Base-by-base conservation (phyloP, 2,113 vertebrate genomes). In the Morone saxatilis region DNA sequence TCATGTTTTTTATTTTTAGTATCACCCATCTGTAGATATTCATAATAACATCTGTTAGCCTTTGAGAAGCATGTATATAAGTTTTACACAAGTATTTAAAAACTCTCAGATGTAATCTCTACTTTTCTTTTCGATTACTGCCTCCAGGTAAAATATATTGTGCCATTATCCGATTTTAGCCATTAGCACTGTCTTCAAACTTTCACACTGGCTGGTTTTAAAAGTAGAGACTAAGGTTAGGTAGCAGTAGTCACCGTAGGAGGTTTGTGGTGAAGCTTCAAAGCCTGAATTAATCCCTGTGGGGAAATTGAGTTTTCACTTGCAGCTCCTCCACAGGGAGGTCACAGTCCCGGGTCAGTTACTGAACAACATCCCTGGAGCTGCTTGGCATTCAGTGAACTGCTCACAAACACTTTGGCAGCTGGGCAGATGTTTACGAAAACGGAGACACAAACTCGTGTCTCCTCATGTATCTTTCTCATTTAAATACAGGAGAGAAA, bases 301-400 rank as follows among this genome's bases (percentile, higher is more conserved):
- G 13, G 71, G 50, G 71, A 65, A 62, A 77, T 70, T 41, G 20
- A 53, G 57, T 8, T 72, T 81, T 80, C 38, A 43, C 25, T 69
- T 66, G 61, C 47, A 48, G 50, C 2, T 11, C 62, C 71, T 80
- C 31, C 68, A 41, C n/a, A n/a, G 70, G 53, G n/a, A 68, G 56
- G 78, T 84, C 78, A 68, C 0, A 40, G 25, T n/a, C 11, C 50
- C 6, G 31, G 81, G 38, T 83, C 71, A 45, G 17, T 76, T 9
- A 62, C 31, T 57, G 48, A 81, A 62, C 73, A 69, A 56, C 85
- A 66, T 14, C 54, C 12, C 74, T 20, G 43, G 43, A 78, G 79
- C 71, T 51, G 63, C 5, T 68, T 10, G 5, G 31, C 61, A 53
- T 57, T 72, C 67, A 73, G 22, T 1, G n/a, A 61, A 53, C 75